Evolutionary conservation across 2,888 invertebrate genomes (phyloP), one percentile per base, ranked within the genome.

Genomic region (Phengaris arion): DNA sequence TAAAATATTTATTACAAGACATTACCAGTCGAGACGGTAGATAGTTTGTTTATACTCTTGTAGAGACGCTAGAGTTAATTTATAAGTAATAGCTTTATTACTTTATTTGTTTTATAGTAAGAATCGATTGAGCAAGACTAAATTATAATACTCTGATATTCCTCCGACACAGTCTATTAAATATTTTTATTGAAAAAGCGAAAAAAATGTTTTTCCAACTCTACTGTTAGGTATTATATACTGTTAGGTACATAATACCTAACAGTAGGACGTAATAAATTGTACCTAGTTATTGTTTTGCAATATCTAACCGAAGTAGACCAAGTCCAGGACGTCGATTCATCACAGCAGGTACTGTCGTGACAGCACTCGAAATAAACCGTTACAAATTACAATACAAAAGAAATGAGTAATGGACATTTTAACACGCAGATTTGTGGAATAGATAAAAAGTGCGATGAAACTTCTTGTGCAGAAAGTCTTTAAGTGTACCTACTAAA

Each of bases 301-400:
- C 69, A 75, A 68, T 69, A 46, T 75, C 55, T 15, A 22, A 57
- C 15, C 64, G n/a, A 69, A 75, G 75, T 75, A 46, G 75, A 75
- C 68, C 55, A 75, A 75, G 75, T 46, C n/a, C 69, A 15, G 57
- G 75, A 70, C 57, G 74, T 57, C 69, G 45, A 69, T 70, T 69
- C 74, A 55, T 75, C 75, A 73, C 54, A 46, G 73, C 75, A 75
- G 74, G 75, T 75, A 77, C 75, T 77, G 75, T 59, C 75, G 69
- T 72, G 74, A 76, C 74, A 70, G 74, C 68, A 74, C 54, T 69
- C 55, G 75, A 75, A 75, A 75, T 69, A 75, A 51, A n/a, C 46
- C 59, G 64, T 64, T 74, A 74, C 74, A 59, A 48, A n/a, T 52
- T 52, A 68, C 68, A 46, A 70, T 59, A 69, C 75, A 70, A 70